Evolutionary conservation across 1,140 invertebrate species (phyloP), one percentile per base, ranked within the genome.

Genomic region (Thrips palmi): DNA sequence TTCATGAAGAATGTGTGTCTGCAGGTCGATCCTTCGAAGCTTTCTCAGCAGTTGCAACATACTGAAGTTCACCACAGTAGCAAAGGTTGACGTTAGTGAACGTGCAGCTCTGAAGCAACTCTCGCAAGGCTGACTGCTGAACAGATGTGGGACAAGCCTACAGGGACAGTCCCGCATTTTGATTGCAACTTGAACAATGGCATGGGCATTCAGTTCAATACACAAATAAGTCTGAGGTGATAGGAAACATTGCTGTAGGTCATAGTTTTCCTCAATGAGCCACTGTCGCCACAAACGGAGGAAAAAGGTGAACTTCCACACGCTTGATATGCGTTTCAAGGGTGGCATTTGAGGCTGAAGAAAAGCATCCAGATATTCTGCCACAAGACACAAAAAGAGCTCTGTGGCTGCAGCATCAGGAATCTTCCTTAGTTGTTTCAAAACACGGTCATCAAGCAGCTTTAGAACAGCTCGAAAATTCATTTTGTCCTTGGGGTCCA

Each of bases 301-400:
- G 12, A 27, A 27, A 12, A 27, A 27, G 12, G 12, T n/a, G 7
- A 12, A 8, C 24, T n/a, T 7, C 24, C 24, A 27, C 12, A 27
- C 12, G 7, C 7, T 8, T 8, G 12, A 35, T 19, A 35, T 35
- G 17, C 33, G 4, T 35, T 35, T 20, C 7, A 35, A 17, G 7
- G 33, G 14, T 12, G 14, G n/a, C 17, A 18, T 18, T 10, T 35
- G n/a, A 19, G n/a, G 14, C n/a, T 35, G 15, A n/a, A 35, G 22
- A 35, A 17, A 35, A 4, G 33, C 17, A 19, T 35, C 15, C n/a
- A 35, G 14, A 35, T 7, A 35, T 17, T 19, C 33, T n/a, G 20
- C 17, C n/a, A n/a, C n/a, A n/a, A n/a, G n/a, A n/a, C n/a, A n/a
- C n/a, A n/a, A n/a, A n/a, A n/a, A n/a, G n/a, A n/a, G n/a, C n/a